Base-by-base conservation (phyloP, 2,888 invertebrate species). In the Drosophila atripex region DNA sequence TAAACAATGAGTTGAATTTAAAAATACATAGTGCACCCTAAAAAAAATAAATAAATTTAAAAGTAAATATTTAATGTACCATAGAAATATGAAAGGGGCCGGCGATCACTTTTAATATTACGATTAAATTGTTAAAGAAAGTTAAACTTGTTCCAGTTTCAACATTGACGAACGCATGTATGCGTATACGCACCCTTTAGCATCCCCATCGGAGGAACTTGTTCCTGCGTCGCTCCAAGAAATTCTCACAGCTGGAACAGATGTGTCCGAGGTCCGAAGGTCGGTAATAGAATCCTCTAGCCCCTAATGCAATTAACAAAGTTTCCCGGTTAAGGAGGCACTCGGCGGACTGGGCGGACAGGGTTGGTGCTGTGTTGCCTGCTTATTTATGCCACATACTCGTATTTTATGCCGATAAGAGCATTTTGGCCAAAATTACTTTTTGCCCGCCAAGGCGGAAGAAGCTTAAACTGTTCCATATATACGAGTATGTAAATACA, bases 391-490 rank as follows among this genome's bases (percentile, higher is more conserved):
- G 63, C 65, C 28, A 52, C 51, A 69, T 80, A 35, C 35, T 35
- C 35, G 35, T 35, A 75, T 69, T 80, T 78, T 66, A 84, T 84
- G 79, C 56, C 85, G 71, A 80, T 79, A 78, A 79, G 70, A 80
- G 78, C 76, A 69, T 79, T 79, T 79, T 50, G 57, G 45, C 45
- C 73, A 32, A 80, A 79, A 79, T 79, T 79, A 69, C 76, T 78
- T 79, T 78, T 61, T 53, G 63, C 56, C 56, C 59, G 25, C 43
- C 58, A 35, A 41, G 28, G 57, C 35, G 23, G 43, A 57, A n/a
- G 14, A 2, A 47, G 51, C 35, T 16, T 11, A 51, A 56, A 30
- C 59, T 12, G 25, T 18, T 3, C 55, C n/a, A 46, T 28, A 35
- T 55, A 53, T 41, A 38, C 21, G 23, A 18, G 35, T 57, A 47